Base-by-base conservation (phyloP, 2,888 invertebrate species). In the Ephialtes manifestator region DNA sequence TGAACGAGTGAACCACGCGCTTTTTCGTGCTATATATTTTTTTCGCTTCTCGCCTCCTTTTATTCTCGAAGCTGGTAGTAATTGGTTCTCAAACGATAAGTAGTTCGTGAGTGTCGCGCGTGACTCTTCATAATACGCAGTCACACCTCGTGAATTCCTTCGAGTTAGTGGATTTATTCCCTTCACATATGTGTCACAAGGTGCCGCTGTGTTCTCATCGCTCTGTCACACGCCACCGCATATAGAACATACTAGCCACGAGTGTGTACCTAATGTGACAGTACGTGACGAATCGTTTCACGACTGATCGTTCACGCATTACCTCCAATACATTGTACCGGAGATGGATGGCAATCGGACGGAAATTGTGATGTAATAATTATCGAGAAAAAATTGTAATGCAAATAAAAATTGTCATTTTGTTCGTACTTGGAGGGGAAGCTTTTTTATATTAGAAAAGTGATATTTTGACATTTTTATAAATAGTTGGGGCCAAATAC, bases 91-190 rank as follows among this genome's bases (percentile, higher is more conserved):
- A 74, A 81, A 81, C 39, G 71, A 75, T 24, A 84, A 28, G 48
- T 81, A 72, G 68, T 84, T 78, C 74, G 84, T 39, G 81, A 70
- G 60, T 74, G 74, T 68, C 55, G 68, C 81, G 74, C 81, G 84
- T 77, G 77, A 81, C 81, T 78, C 72, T 77, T 77, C 46, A 60
- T 63, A 15, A 60, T 63, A 15, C 53, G 63, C 58, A 51, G 72
- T 72, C 39, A 43, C 72, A 58, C 55, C 55, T 72, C 55, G 43
- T 24, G 55, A 58, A 72, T 58, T 72, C 24, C 72, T 78, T 15
- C 53, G 67, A 67, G 20, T 63, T 63, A 55, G 51, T 58, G 51
- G 31, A 18, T 65, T 65, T 18, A 53, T 39, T 65, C 48, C 35
- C 48, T 20, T 24, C 51, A 18, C 39, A 18, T 53, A 20, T 65